phyloP scores from a whole-genome alignment of 2,888 invertebrate species.

The Alloplasta piceator region DNA sequence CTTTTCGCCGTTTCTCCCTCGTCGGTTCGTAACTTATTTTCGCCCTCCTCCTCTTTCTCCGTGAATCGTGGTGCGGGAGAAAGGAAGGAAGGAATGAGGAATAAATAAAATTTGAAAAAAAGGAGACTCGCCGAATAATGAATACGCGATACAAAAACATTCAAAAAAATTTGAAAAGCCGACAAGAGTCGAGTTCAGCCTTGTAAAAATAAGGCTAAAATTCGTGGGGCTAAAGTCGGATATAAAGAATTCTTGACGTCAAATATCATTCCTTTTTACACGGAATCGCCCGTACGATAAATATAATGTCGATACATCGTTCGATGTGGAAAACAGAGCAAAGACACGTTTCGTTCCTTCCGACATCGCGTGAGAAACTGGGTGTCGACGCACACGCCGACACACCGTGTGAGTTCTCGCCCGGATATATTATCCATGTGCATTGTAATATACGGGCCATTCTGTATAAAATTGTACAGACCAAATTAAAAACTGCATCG shows the following conservation, averaged over 20 bases:
- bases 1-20: background rate
- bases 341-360: slow-evolving; percentile 14
- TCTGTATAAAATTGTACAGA: too few relatives aligned
- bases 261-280: too few relatives aligned
- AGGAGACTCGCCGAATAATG: too few relatives aligned
- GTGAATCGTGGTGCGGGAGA: slow-evolving; percentile 7
- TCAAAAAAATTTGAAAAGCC: too few relatives aligned
- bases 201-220: too few relatives aligned
- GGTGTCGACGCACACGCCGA: slow-evolving; percentile 57
- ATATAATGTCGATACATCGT: background rate
- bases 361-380: slow-evolving; percentile 64
- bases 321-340: background rate
- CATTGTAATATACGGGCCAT: too few relatives aligned
- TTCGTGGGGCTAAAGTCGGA: too few relatives aligned
- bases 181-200: too few relatives aligned
- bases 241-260: too few relatives aligned
- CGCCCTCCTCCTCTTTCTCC: slow-evolving; percentile 11
- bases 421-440: slow-evolving; percentile 30
- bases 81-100: slow-evolving; percentile 25
- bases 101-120: background rate
- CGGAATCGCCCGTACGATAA: background rate
- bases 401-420: slow-evolving; percentile 61
- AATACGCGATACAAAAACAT: too few relatives aligned
- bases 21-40: background rate
- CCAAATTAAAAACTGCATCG: too few relatives aligned